Base-by-base conservation (phyloP, 2,888 invertebrate genomes). In the Diabrotica balteata region DNA sequence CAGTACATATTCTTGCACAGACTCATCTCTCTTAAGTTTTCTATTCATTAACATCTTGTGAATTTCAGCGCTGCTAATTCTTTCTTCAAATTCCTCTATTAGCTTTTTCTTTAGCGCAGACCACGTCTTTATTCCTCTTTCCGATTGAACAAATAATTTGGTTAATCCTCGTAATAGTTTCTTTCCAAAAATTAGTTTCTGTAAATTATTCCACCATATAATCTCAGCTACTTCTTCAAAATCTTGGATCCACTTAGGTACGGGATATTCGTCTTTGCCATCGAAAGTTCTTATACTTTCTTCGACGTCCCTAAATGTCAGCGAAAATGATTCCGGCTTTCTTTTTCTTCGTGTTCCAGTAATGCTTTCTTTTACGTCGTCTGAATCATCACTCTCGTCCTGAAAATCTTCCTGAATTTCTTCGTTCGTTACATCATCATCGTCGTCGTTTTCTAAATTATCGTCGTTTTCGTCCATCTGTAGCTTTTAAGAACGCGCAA, bases 111-210 rank as follows among this genome's bases (percentile, higher is more conserved):
- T n/a, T n/a, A n/a, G n/a, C n/a, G n/a, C n/a, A n/a, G n/a, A n/a
- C n/a, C n/a, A n/a, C n/a, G n/a, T n/a, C n/a, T n/a, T n/a, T n/a
- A n/a, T n/a, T n/a, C n/a, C n/a, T n/a, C n/a, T n/a, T n/a, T n/a
- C n/a, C n/a, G n/a, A n/a, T n/a, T n/a, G n/a, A n/a, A n/a, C n/a
- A n/a, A n/a, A n/a, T n/a, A n/a, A n/a, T n/a, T n/a, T n/a, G n/a
- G n/a, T n/a, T n/a, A n/a, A n/a, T n/a, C n/a, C 79, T 47, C 55
- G 69, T 22, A 79, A 61, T 17, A 71, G 73, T 60, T 77, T 78
- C 66, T 79, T 80, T 5, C 76, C 77, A 66, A 73, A 79, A 10
- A 79, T 72, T 49, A 78, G 66, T 51, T 72, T 76, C 66, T 78
- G 75, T 45, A 77, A 61, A 44, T 77, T 76, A 58, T 71, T 73